Percentiles rank a stretch among this genome's conserved stretches.
phyloP scores from a whole-genome alignment of 2,797 vertebrate species.

The Rhinatrema bivittatum region DNA sequence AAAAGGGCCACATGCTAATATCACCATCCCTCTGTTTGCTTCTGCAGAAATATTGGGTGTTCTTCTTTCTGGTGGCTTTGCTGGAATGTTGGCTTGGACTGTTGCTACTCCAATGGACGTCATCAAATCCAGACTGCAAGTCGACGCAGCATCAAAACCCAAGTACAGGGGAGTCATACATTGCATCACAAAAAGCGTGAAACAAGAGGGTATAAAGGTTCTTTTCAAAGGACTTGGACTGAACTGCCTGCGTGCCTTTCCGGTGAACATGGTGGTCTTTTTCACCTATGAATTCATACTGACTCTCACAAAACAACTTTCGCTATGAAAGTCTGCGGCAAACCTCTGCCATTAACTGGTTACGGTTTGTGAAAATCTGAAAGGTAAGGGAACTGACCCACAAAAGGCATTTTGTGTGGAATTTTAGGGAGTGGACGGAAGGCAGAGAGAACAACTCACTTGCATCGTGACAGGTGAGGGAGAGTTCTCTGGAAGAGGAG shows the following conservation, averaged over 20 bases:
- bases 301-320: conserved; percentile 30
- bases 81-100: conserved; percentile 75
- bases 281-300: conserved; percentile 70
- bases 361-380: no score
- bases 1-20: no score
- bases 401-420: no score
- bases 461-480: no score
- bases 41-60: conserved; percentile 61
- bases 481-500: no score
- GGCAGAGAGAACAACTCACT: no score
- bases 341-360: neutral
- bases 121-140: conserved; percentile 83
- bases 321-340: conserved; percentile 9
- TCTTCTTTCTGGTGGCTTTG: conserved; percentile 75
- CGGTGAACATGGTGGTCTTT: conserved; percentile 85
- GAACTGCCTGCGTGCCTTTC: conserved; percentile 83
- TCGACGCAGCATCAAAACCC: conserved; percentile 56
- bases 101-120: conserved; percentile 87
- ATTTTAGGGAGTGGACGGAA: no score
- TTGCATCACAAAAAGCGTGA: conserved; percentile 64
- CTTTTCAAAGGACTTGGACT: conserved; percentile 81
- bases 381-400: no score
- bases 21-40: no score
- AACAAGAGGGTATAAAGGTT: conserved; percentile 64
- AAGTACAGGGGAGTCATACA: conserved; percentile 74